Conservation (phyloP, 1,140 invertebrate genomes). For the Drosophila ohnishii region DNA sequence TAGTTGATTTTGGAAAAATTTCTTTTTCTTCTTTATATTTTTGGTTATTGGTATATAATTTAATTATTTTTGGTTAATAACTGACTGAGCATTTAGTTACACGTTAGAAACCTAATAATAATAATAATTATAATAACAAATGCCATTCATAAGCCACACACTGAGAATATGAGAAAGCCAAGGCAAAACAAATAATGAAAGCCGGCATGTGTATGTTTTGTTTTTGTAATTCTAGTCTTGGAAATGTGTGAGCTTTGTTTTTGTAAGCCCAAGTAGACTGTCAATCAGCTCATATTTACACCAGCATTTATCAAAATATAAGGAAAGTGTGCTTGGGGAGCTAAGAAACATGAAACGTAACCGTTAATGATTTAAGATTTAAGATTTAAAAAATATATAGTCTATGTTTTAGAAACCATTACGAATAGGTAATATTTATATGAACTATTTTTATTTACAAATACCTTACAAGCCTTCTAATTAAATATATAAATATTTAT, state of each 20-base stretch:
- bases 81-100: background rate
- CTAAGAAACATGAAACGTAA: background rate
- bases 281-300: background rate
- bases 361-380: background rate
- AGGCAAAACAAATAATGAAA: background rate
- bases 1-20: background rate
- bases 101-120: background rate
- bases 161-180: background rate
- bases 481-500: too few species aligned
- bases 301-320: background rate
- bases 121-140: conserved; percentile 1
- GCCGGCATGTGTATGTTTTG: background rate
- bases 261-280: background rate
- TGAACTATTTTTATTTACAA: too few species aligned
- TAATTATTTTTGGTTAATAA: background rate
- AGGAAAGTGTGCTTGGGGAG: background rate
- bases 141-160: background rate
- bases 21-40: background rate
- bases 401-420: background rate
- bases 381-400: background rate
- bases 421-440: background rate
- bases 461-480: background rate
- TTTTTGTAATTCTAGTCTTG: background rate
- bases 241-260: background rate
- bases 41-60: background rate